Evolutionary conservation across 2,888 invertebrate genomes (phyloP).

Genomic region (Drosophila prostipennis): DNA sequence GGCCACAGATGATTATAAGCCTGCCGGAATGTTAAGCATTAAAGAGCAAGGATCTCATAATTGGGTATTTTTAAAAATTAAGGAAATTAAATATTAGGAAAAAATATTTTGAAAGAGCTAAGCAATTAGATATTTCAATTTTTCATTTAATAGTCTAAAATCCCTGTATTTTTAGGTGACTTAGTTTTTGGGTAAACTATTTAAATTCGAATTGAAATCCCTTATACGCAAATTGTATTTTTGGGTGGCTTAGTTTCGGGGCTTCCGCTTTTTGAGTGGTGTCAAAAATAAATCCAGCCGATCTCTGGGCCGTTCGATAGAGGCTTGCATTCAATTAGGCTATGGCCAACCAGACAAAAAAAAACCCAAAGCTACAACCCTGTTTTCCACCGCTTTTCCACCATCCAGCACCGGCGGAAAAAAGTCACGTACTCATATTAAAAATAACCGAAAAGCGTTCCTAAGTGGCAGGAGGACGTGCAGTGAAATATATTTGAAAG

Average conservation of each 20-base stretch:
- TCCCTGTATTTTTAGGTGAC: too few relatives aligned
- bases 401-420: conserved; percentile 20
- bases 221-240: not conserved
- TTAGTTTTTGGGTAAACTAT: too few relatives aligned
- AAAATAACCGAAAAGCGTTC: conserved; percentile 75
- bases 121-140: too few relatives aligned
- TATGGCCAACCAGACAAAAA: not conserved
- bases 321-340: conserved; percentile 30
- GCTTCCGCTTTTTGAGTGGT: not conserved
- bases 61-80: too few relatives aligned
- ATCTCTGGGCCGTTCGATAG: not conserved
- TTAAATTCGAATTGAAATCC: not conserved
- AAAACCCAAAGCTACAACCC: not conserved
- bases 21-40: too few relatives aligned
- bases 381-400: not conserved
- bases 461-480: conserved; percentile 77
- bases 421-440: conserved; percentile 76
- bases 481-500: conserved; percentile 68
- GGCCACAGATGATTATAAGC: not conserved
- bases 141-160: too few relatives aligned
- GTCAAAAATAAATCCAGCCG: not conserved
- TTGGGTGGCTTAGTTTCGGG: not conserved
- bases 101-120: too few relatives aligned
- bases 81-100: too few relatives aligned
- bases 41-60: too few relatives aligned